Base-by-base conservation (phyloP, 1,140 invertebrate species). In the Drosophila paulistorum region DNA sequence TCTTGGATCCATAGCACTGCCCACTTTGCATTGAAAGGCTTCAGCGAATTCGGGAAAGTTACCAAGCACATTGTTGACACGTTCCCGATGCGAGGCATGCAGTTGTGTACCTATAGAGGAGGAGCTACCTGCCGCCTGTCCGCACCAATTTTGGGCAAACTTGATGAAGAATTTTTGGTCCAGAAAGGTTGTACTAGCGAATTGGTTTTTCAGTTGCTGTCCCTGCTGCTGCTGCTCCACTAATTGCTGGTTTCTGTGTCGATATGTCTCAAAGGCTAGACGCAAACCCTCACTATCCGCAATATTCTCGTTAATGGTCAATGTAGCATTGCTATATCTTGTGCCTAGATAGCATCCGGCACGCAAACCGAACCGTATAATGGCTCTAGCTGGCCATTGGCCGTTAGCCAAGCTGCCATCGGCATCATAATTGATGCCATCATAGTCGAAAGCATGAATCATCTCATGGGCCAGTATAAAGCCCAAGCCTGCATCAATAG, bases 121-220 rank as follows among this genome's bases (percentile, higher is more conserved):
- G 1, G 41, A 11, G 13, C 7, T 1, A 3, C 30, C 39, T 17
- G 41, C 64, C 23, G 61, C 42, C 10, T 63, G 60, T 5, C 90
- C 87, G 4, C 90, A 91, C 90, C 90, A 91, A 2, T 80, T 91
- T 45, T 91, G 90, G 0, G 90, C 90, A 37, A 81, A 91, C 23
- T 81, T 81, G 10, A 84, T 54, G 58, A 91, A 91, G 63, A 91
- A 91, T 10, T 23, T 51, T 51, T 23, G 9, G 20, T 51, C 45
- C 3, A 10, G 37, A 10, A 10, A 13, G 4, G 37, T 39, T 13
- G 45, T 23, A 9, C 20, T 23, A 23, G 9, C 17, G 7, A 23
- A 23, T 23, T 3, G 45, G 20, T 51, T 11, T 1, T 23, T 17
- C 3, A 23, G 45, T 23, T 20, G 5, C n/a, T n/a, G 54, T 33